Evolutionary conservation across 2,797 vertebrate genomes (phyloP).

Genomic region (Zenarchopterus dispar): DNA sequence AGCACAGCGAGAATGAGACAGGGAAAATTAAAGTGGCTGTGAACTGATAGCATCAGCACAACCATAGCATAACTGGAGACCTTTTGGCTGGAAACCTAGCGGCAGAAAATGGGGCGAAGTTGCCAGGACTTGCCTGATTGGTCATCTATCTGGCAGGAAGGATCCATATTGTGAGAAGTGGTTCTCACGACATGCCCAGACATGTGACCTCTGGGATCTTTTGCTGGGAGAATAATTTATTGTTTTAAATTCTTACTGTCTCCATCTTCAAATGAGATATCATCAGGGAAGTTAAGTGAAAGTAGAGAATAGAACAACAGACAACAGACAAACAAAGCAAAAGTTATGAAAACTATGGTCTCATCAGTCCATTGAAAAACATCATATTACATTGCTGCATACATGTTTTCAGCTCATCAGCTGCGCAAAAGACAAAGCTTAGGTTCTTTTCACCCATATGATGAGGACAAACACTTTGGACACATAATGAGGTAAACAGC

Average conservation of each 20-base stretch:
- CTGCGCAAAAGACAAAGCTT: conserved; percentile 19
- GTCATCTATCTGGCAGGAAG: conserved; percentile 31
- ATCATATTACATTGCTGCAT: conserved; percentile 31
- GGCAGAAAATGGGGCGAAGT: conserved; percentile 39
- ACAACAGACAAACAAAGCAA: neutral
- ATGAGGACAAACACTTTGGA: conserved; percentile 46
- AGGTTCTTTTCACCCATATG: conserved; percentile 25
- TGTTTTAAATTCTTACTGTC: neutral
- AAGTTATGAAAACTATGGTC: neutral
- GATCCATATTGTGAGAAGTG: conserved; percentile 27
- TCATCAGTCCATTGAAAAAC: conserved; percentile 8
- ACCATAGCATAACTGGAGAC: conserved; percentile 34
- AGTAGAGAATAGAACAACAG: neutral
- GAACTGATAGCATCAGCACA: conserved; percentile 67
- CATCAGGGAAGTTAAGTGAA: neutral
- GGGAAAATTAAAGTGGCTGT: conserved; percentile 41
- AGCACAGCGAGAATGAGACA: conserved; percentile 17
- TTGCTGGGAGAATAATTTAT: neutral
- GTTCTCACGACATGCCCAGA: conserved; percentile 16
- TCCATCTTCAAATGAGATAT: too few species aligned
- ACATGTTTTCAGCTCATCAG: conserved; percentile 25
- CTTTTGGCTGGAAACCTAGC: conserved; percentile 51
- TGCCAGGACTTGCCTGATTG: conserved; percentile 50
- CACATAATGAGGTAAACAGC: conserved; percentile 65
- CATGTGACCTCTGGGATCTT: conserved; percentile 29